Percentiles rank a stretch among this genome's conserved stretches.
Evolutionary conservation across 2,113 vertebrate species (phyloP).

Genomic region (Laticauda laticaudata): DNA sequence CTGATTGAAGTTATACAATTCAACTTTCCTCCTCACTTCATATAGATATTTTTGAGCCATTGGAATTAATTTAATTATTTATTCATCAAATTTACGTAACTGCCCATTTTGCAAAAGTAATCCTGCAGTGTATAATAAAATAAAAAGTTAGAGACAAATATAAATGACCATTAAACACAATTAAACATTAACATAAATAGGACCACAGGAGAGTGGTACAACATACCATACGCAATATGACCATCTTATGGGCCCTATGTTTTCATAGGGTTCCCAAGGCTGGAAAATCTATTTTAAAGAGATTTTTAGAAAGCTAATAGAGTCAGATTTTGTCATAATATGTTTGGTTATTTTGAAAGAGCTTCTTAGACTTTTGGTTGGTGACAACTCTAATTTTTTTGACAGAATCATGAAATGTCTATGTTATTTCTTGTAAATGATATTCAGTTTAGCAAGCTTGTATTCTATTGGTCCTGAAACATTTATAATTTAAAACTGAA

Average conservation of each 20-base stretch:
- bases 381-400: not conserved
- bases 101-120: not conserved
- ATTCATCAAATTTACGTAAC: not conserved
- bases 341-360: not conserved
- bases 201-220: not conserved
- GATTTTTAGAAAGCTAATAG: not conserved
- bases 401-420: not conserved
- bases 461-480: not conserved
- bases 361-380: not conserved
- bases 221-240: not conserved
- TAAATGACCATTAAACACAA: not conserved
- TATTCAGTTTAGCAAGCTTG: not conserved
- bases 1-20: not conserved
- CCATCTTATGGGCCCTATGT: not conserved
- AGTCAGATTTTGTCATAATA: not conserved
- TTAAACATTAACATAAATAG: not conserved
- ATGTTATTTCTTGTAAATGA: not conserved
- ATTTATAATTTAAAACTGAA: not conserved
- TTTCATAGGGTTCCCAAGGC: not conserved
- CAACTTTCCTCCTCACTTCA: not conserved
- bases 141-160: not conserved
- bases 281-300: not conserved
- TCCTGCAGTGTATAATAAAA: not conserved
- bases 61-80: not conserved
- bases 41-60: not conserved